Conservation (phyloP, 2,797 vertebrate species). For the Sebastolobus alascanus region DNA sequence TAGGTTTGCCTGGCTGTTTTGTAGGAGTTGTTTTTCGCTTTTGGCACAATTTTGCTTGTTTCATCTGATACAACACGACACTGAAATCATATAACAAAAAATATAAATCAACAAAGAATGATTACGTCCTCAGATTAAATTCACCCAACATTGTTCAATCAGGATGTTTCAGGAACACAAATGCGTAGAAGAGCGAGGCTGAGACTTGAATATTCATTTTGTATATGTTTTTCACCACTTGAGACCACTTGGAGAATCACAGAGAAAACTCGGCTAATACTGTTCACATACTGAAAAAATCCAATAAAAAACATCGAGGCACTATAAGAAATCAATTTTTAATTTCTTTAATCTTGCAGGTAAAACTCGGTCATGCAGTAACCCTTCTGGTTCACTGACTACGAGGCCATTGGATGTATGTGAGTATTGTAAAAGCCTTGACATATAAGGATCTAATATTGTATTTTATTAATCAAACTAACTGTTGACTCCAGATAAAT, state of each 20-base stretch:
- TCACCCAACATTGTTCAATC: not conserved
- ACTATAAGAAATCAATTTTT: conserved; percentile 34
- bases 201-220: accelerated
- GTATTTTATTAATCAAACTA: conserved; percentile 16
- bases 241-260: not conserved
- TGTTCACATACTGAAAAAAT: not conserved
- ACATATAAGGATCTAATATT: not conserved
- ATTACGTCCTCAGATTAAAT: not conserved
- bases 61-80: not conserved
- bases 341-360: conserved; percentile 12
- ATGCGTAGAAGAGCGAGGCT: not conserved
- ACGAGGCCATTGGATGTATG: not conserved
- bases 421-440: not conserved
- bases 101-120: not conserved
- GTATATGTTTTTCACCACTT: not conserved
- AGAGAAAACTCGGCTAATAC: not conserved
- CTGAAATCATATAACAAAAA: not conserved
- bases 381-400: conserved; percentile 14
- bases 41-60: conserved; percentile 3
- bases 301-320: conserved; percentile 6
- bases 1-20: not conserved
- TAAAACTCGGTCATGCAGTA: conserved; percentile 14
- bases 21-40: conserved; percentile 3
- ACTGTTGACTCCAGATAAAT: conserved; percentile 6
- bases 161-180: not conserved